These are phyloP conservation scores for Acronicta psi DNA, from an alignment of 2,888 invertebrate genomes.

Conservation along the genomic window DNA sequence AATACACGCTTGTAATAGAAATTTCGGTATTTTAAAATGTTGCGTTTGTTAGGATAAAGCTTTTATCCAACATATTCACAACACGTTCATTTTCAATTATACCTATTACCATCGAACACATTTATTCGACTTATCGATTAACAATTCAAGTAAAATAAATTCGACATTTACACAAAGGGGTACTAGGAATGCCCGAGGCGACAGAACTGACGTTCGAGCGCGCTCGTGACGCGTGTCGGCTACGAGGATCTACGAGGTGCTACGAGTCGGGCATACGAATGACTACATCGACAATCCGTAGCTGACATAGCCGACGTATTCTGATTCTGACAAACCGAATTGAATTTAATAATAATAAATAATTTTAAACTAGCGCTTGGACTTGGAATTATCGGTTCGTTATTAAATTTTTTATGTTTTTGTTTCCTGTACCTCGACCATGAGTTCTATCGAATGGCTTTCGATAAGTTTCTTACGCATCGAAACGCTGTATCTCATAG, in stretches of 20 bases:
- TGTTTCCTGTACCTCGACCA: too few species aligned
- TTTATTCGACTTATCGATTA: conserved; percentile 47
- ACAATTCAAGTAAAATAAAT: conserved; percentile 49
- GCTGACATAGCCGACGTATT: too few species aligned
- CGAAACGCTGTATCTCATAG: too few species aligned
- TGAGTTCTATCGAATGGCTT: too few species aligned
- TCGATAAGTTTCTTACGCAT: too few species aligned
- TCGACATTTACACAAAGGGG: conserved; percentile 51
- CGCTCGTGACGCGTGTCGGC: conserved; percentile 59
- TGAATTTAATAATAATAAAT: conserved; percentile 51
- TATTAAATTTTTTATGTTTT: too few species aligned
- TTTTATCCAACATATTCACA: conserved; percentile 9
- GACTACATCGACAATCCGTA: conserved; percentile 48
- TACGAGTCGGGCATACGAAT: conserved; percentile 61
- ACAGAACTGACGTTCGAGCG: conserved; percentile 54
- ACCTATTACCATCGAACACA: conserved; percentile 21
- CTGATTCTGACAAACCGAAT: conserved; percentile 40
- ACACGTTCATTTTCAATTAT: conserved; percentile 42
- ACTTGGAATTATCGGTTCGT: conserved; percentile 5
- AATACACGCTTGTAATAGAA: too few species aligned
- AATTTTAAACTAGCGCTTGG: conserved; percentile 25
- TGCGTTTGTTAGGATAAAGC: too few species aligned
- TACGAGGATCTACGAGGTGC: conserved; percentile 54
- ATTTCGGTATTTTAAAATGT: too few species aligned
- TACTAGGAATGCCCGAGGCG: conserved; percentile 54